Evolutionary conservation across 1,140 invertebrate genomes (phyloP).

Genomic region (Drosophila erecta): DNA sequence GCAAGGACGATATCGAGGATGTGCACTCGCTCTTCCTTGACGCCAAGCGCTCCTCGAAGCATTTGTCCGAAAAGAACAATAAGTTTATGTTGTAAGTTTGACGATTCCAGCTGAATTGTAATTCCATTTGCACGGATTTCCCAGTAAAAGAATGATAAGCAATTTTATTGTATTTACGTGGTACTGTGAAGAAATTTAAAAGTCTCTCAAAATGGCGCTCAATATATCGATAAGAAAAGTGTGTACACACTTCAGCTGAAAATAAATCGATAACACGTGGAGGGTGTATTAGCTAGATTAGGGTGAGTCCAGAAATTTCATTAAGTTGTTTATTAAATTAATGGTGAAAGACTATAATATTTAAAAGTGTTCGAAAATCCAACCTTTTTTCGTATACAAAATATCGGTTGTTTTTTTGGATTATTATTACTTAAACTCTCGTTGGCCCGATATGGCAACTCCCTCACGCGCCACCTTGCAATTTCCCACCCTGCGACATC

Average conservation of each 20-base stretch:
- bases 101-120: constrained; percentile 1
- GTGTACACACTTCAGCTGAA: too few relatives aligned
- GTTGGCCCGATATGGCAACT: neutral
- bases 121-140: constrained; percentile 28
- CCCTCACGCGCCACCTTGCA: neutral
- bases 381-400: too few relatives aligned
- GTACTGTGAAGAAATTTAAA: neutral
- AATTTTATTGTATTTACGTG: neutral
- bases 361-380: too few relatives aligned
- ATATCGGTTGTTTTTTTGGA: too few relatives aligned
- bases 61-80: constrained; percentile 94
- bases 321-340: too few relatives aligned
- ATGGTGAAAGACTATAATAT: too few relatives aligned
- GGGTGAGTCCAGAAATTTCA: too few relatives aligned
- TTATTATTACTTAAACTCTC: neutral
- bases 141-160: neutral
- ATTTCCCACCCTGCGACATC: neutral
- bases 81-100: constrained; percentile 94
- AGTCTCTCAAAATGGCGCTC: neutral
- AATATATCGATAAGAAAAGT: neutral
- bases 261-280: too few relatives aligned
- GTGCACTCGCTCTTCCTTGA: constrained; percentile 95
- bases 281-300: too few relatives aligned
- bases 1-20: constrained; percentile 93
- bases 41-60: constrained; percentile 97